Base-by-base conservation (phyloP, 2,888 invertebrate genomes). In the Smittia aterrima region DNA sequence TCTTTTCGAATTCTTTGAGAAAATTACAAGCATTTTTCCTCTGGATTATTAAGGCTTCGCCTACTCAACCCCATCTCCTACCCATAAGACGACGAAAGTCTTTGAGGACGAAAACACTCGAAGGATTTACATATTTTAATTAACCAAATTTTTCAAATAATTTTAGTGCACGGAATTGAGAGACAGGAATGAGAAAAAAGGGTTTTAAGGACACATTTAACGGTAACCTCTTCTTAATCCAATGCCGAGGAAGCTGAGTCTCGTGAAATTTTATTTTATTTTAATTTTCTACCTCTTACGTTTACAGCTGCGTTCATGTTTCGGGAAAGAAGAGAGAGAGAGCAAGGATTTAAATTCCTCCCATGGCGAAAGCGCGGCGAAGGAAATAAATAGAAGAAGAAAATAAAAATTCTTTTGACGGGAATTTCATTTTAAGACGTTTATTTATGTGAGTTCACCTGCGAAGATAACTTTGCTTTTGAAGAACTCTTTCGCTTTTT, bases 111-210 rank as follows among this genome's bases (percentile, higher is more conserved):
- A 22, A 22, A 58, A 58, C 9, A 58, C 9, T 58, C 58, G 11
- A n/a, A 16, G 64, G 70, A 70, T 70, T 70, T 70, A 32, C 70
- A 70, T 70, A 70, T 70, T 70, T 70, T 70, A 70, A 70, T 70
- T 70, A 70, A 54, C 70, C 70, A 70, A 70, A 70, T 70, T 70
- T 70, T 32, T 70, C 53, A 70, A 70, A 32, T 54, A 25, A 54
- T 70, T 70, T 54, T 70, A 70, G 67, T 67, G 67, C 25, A 13
- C 9, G 25, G 22, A 64, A 20, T 22, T n/a, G 64, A 64, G 16
- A 32, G 9, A 9, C 32, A 32, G 47, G 16, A 47, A 16, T 47
- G n/a, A n/a, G 47, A 47, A 11, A 16, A 64, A 64, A 64, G 64
- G 64, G 64, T 64, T 64, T 4, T n/a, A 24, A 22, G 58, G 18